Conservation (phyloP, 2,888 invertebrate genomes). For the Sepioteuthis lessoniana region DNA sequence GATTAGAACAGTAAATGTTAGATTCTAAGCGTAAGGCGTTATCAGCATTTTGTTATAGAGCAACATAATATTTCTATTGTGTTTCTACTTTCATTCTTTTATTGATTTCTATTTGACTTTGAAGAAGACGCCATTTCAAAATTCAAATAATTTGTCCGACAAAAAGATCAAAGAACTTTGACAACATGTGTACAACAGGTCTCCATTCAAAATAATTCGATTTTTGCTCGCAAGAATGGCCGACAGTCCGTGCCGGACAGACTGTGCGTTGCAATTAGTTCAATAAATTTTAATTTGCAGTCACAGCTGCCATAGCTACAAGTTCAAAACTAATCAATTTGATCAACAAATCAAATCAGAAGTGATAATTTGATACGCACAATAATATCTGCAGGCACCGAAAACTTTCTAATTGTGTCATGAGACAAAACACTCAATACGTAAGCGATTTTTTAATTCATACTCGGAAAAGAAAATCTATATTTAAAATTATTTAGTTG, state of each 20-base stretch:
- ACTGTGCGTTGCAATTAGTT: neutral
- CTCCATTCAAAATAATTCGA: neutral
- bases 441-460: neutral
- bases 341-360: conserved; percentile 10
- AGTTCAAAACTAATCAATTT: conserved; percentile 2
- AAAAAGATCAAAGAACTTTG: neutral
- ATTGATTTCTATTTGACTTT: neutral
- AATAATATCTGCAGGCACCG: neutral
- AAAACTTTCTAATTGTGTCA: neutral
- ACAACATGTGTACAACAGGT: neutral
- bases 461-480: neutral
- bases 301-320: neutral
- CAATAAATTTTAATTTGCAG: conserved; percentile 33
- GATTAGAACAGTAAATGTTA: too few species aligned
- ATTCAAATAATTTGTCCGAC: neutral
- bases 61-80: too few species aligned
- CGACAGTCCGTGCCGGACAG: neutral
- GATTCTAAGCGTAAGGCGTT: too few species aligned
- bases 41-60: too few species aligned
- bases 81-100: neutral
- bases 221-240: neutral
- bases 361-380: neutral
- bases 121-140: neutral
- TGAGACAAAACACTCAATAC: neutral
- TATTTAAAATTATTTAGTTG: neutral